Evolutionary conservation across 2,113 vertebrate genomes (phyloP).

Genomic region (Xiphias gladius): DNA sequence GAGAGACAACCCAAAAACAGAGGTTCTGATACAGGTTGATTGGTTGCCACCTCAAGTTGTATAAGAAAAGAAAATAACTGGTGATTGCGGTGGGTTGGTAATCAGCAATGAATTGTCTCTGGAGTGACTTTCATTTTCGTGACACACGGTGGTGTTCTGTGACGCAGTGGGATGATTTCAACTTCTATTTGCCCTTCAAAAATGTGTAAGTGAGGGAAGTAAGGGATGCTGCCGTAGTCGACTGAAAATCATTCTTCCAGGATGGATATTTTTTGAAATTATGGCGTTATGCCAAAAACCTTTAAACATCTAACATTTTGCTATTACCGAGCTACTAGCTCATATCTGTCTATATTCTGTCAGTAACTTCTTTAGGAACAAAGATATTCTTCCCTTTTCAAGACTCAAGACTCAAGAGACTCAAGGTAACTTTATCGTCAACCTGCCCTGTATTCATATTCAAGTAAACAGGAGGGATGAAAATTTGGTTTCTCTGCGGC

Average conservation of each 20-base stretch:
- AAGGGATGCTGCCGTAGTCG: background rate
- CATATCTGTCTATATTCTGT: background rate
- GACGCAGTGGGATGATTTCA: slow-evolving; percentile 1
- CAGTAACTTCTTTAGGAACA: background rate
- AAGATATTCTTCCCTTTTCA: background rate
- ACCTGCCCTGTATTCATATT: background rate
- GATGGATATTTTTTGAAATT: background rate
- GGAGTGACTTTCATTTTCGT: background rate
- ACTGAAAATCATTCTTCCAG: background rate
- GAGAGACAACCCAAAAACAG: background rate
- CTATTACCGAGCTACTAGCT: background rate
- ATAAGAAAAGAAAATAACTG: background rate
- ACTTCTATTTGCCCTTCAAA: background rate
- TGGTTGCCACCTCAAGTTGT: slow-evolving; percentile 10
- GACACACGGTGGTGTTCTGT: background rate
- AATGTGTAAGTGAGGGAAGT: background rate
- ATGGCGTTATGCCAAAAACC: background rate
- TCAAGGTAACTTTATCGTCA: background rate
- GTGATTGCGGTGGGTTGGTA: slow-evolving; percentile 17
- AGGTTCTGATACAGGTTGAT: slow-evolving; percentile 9
- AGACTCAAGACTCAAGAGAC: background rate
- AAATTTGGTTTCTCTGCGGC: background rate
- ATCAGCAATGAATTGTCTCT: slow-evolving; percentile 19
- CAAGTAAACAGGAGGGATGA: no score
- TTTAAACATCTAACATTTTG: background rate